Percentiles rank a stretch among this genome's conserved stretches.
phyloP scores from a whole-genome alignment of 1,140 invertebrate species.

The Nylanderia fulva region DNA sequence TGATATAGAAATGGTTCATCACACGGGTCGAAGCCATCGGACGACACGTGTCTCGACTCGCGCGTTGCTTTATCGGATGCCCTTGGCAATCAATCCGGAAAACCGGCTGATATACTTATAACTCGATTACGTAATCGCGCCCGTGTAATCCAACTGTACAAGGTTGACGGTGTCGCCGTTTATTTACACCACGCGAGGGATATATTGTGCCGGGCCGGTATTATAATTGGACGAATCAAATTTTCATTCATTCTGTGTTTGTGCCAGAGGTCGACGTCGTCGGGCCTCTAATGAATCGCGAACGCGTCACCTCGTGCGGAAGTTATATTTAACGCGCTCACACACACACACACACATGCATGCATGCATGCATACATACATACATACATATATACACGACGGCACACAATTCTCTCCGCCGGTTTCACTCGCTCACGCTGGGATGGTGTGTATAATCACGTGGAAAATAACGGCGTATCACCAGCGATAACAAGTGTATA shows the following conservation, averaged over 20 bases:
- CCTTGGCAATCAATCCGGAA: conserved; percentile 53
- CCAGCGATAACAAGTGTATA: neutral
- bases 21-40: neutral
- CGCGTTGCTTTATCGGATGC: conserved; percentile 37
- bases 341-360: no score
- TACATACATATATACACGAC: no score
- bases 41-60: conserved; percentile 13
- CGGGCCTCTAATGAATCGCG: conserved; percentile 46
- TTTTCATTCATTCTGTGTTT: conserved; percentile 31
- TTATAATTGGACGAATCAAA: conserved; percentile 23
- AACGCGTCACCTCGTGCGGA: conserved; percentile 47
- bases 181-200: conserved; percentile 6
- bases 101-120: conserved; percentile 30
- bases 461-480: conserved; percentile 28
- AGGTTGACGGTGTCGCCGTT: neutral
- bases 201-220: neutral
- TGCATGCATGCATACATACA: no score
- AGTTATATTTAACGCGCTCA: conserved; percentile 53
- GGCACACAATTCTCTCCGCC: neutral
- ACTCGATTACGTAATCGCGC: conserved; percentile 49
- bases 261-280: conserved; percentile 29
- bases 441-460: conserved; percentile 13
- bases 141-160: conserved; percentile 20
- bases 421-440: conserved; percentile 14
- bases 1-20: neutral